Percentiles rank a stretch among this genome's conserved stretches.
These are phyloP conservation scores for Mactra quadrangularis DNA, from an alignment of 1,140 invertebrate species.

Conservation along the genomic window DNA sequence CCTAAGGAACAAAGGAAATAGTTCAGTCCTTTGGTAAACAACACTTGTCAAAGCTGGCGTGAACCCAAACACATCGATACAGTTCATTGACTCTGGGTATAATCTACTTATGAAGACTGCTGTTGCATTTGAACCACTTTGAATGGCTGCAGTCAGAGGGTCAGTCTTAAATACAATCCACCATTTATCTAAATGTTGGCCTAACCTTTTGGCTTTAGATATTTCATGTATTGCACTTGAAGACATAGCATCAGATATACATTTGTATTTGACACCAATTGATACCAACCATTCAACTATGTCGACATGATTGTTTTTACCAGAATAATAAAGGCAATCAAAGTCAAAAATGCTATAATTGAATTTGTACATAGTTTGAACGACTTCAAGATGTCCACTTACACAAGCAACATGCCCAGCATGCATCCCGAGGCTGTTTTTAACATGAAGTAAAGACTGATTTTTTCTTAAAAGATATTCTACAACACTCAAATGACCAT, in stretches of 20 bases:
- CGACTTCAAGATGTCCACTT: neutral
- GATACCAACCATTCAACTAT: neutral
- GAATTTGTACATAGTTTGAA: neutral
- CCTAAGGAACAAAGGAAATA: conserved; percentile 3
- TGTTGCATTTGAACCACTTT: neutral
- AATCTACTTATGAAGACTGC: neutral
- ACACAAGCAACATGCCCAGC: conserved; percentile 34
- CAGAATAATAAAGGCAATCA: conserved; percentile 13
- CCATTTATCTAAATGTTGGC: conserved; percentile 16
- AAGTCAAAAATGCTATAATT: neutral
- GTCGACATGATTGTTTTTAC: conserved; percentile 13
- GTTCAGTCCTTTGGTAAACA: neutral
- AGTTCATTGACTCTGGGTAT: neutral
- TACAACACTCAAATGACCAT: conserved; percentile 1
- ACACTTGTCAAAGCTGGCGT: conserved; percentile 5
- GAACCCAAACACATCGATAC: conserved; percentile 20
- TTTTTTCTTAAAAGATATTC: conserved; percentile 5
- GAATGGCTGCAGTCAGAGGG: neutral
- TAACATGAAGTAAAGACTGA: neutral
- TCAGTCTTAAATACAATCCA: conserved; percentile 20
- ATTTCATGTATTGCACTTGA: neutral
- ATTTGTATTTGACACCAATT: neutral
- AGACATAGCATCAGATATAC: neutral
- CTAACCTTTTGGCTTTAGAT: neutral
- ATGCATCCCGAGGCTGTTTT: neutral